phyloP scores from a whole-genome alignment of 2,888 invertebrate species.

The Eurytoma californica region DNA sequence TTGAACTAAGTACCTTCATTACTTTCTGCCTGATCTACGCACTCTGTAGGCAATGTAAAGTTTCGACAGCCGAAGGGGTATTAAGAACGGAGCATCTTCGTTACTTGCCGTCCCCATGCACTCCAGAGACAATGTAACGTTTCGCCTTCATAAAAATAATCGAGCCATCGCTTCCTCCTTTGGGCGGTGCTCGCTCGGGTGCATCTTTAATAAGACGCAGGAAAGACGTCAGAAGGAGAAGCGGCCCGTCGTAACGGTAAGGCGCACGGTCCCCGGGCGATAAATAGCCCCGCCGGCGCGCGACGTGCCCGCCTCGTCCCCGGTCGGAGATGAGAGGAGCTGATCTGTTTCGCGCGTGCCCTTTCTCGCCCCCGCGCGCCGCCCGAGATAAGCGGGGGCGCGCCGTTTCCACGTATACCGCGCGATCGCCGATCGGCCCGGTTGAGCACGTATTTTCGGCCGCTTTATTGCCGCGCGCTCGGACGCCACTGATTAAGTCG shows the following conservation, averaged over 20 bases:
- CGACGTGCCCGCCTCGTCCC: background rate
- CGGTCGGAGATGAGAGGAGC: background rate
- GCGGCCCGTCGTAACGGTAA: constrained; percentile 38
- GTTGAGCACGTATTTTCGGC: constrained; percentile 22
- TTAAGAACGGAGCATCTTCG: too few species aligned
- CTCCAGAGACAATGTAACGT: background rate
- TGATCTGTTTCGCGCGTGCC: too few species aligned
- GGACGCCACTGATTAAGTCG: constrained; percentile 32
- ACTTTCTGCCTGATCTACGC: too few species aligned
- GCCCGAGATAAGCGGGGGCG: too few species aligned
- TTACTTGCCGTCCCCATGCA: background rate
- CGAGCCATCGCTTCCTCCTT: constrained; percentile 11
- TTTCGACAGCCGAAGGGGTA: too few species aligned
- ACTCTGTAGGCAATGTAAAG: too few species aligned
- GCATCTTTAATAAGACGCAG: background rate
- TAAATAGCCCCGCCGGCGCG: constrained; percentile 27
- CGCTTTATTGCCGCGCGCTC: constrained; percentile 29
- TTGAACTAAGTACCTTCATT: too few species aligned
- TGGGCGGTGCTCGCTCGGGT: too few species aligned
- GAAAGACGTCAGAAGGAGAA: constrained; percentile 21
- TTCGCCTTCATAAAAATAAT: constrained; percentile 8
- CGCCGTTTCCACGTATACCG: constrained; percentile 9
- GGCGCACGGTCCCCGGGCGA: background rate
- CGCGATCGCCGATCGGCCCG: background rate
- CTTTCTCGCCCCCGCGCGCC: background rate